Evolutionary conservation across 1,140 invertebrate species (phyloP).

Genomic region (Trichoplusia ni): DNA sequence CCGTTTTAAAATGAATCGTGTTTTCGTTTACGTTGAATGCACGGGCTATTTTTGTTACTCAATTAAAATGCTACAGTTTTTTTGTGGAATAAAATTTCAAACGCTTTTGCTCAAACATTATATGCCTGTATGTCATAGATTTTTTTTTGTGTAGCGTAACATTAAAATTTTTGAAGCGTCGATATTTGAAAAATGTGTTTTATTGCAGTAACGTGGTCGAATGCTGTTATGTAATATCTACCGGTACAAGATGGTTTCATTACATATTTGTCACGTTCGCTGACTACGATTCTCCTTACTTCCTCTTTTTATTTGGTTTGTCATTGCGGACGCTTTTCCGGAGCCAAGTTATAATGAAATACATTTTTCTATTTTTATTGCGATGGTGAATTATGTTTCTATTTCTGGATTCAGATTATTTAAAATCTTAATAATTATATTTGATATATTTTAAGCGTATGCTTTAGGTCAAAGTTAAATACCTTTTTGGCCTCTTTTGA

Average conservation of each 20-base stretch:
- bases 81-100: not conserved
- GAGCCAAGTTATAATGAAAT: conserved; percentile 8
- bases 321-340: too few species aligned
- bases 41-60: not conserved
- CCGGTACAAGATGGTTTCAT: conserved; percentile 35
- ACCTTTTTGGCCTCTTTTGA: too few species aligned
- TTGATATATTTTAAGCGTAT: too few species aligned
- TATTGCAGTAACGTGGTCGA: conserved; percentile 13
- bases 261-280: conserved; percentile 37
- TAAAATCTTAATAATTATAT: too few species aligned
- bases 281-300: conserved; percentile 27
- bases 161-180: not conserved
- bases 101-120: too few species aligned
- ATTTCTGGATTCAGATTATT: too few species aligned
- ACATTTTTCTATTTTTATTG: conserved; percentile 10
- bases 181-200: conserved; percentile 15
- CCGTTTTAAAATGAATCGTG: not conserved
- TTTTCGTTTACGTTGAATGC: not conserved
- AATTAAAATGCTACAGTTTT: not conserved
- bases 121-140: too few species aligned
- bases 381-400: too few species aligned
- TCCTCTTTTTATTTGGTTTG: conserved; percentile 30
- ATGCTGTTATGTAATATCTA: conserved; percentile 20
- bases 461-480: too few species aligned
- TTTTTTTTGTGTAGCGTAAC: too few species aligned